Percentiles rank a stretch among this genome's conserved stretches.
Evolutionary conservation across 2,797 vertebrate species (phyloP).

Genomic region (Sciurus carolinensis): DNA sequence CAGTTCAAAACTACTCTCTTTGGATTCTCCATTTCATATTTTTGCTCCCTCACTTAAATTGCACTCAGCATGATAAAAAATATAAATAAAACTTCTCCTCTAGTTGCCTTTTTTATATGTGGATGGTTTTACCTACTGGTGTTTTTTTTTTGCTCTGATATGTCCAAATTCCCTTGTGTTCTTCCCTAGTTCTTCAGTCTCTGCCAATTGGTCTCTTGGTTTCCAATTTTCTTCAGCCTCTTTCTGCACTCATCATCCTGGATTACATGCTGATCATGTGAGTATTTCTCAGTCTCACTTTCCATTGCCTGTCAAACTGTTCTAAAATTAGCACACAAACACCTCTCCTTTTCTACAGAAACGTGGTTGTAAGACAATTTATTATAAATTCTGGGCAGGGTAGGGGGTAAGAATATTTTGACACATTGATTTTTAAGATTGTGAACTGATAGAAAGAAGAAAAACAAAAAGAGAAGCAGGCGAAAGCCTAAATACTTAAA

Average conservation of each 20-base stretch:
- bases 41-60: neutral
- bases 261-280: neutral
- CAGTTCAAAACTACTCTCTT: slow-evolving; percentile 31
- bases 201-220: neutral
- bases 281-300: slow-evolving; percentile 50
- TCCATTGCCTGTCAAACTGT: slow-evolving; percentile 49
- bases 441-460: neutral
- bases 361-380: slow-evolving; percentile 48
- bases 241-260: slow-evolving; percentile 12
- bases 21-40: slow-evolving; percentile 11
- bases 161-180: neutral
- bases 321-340: slow-evolving; percentile 56
- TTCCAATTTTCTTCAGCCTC: neutral
- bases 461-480: neutral
- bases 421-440: slow-evolving; percentile 43
- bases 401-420: slow-evolving; percentile 1
- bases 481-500: neutral
- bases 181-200: slow-evolving; percentile 14
- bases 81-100: slow-evolving; percentile 16
- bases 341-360: slow-evolving; percentile 41
- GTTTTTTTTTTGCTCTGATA: neutral
- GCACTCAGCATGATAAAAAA: slow-evolving; percentile 38
- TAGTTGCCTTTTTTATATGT: neutral
- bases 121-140: neutral
- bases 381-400: neutral